A percentile compares a stretch with the other conserved stretches of the same genome.
phyloP scores from a whole-genome alignment of 2,888 invertebrate genomes.

The Druceiella hillmani region DNA sequence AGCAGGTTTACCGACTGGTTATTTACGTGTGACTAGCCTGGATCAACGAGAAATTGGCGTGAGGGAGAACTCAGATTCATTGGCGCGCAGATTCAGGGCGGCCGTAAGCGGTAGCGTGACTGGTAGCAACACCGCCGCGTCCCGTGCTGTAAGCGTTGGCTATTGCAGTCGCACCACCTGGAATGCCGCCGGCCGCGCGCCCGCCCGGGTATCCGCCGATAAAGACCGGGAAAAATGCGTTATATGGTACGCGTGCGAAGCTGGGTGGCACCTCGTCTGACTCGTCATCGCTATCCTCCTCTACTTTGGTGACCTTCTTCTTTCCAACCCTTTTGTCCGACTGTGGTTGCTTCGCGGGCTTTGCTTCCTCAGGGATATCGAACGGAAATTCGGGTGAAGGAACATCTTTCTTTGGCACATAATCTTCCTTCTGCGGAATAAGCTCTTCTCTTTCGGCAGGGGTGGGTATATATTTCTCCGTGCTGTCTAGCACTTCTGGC shows the following conservation, averaged over 20 bases:
- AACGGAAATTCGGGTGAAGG: too few species aligned
- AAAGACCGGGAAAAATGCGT: slow-evolving; percentile 64
- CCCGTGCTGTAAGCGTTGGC: slow-evolving; percentile 70
- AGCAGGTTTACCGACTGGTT: not conserved
- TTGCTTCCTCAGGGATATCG: slow-evolving; percentile 16
- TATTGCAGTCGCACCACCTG: slow-evolving; percentile 60
- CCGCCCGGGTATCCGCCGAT: slow-evolving; percentile 40
- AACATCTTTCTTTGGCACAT: too few species aligned
- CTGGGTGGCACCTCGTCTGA: slow-evolving; percentile 45
- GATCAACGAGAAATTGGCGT: too few species aligned
- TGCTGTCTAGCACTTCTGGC: not conserved
- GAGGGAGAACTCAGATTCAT: too few species aligned
- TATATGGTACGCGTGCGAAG: slow-evolving; percentile 39
- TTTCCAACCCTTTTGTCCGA: slow-evolving; percentile 36
- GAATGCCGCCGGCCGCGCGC: slow-evolving; percentile 36
- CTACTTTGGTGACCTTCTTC: slow-evolving; percentile 38
- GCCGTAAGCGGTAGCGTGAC: slow-evolving; percentile 68
- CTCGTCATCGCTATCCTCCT: slow-evolving; percentile 38
- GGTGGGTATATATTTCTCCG: slow-evolving; percentile 2
- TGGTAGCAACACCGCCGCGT: slow-evolving; percentile 64
- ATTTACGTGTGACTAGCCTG: not conserved
- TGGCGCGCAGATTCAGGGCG: slow-evolving; percentile 47
- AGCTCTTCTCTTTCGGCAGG: slow-evolving; percentile 4
- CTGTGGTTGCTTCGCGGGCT: slow-evolving; percentile 28
- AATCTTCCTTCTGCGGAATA: slow-evolving; percentile 8